A percentile compares a stretch with the other conserved stretches of the same genome.
Conservation (phyloP, 2,888 invertebrate genomes). For the Buathra laborator region DNA sequence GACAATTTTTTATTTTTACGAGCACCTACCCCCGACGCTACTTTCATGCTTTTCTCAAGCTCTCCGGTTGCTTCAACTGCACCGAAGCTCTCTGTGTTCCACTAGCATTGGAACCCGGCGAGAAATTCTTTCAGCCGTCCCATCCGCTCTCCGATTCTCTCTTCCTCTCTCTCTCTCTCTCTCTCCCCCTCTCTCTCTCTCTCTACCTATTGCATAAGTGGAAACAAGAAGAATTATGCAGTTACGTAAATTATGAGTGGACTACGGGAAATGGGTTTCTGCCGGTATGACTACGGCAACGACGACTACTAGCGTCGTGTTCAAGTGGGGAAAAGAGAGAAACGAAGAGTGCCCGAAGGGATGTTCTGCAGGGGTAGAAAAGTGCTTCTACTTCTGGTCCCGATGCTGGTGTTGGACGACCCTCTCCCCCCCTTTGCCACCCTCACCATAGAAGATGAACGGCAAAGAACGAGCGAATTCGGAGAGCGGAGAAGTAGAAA, state of each 20-base stretch:
- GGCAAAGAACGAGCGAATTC: slow-evolving; percentile 51
- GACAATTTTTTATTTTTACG: slow-evolving; percentile 83
- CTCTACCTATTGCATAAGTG: slow-evolving; percentile 79
- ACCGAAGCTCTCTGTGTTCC: slow-evolving; percentile 6
- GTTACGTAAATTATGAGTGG: slow-evolving; percentile 81
- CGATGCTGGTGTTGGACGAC: slow-evolving; percentile 47
- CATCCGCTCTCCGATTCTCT: slow-evolving; percentile 58
- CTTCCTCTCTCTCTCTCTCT: slow-evolving; percentile 22
- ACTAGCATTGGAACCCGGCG: not conserved
- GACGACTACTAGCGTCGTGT: slow-evolving; percentile 51
- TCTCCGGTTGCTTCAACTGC: not conserved
- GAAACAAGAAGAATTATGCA: slow-evolving; percentile 82
- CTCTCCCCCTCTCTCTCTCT: slow-evolving; percentile 14
- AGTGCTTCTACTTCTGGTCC: slow-evolving; percentile 58
- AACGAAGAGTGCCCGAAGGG: slow-evolving; percentile 53
- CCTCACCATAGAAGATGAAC: slow-evolving; percentile 42
- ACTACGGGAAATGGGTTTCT: slow-evolving; percentile 75
- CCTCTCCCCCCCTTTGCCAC: not conserved
- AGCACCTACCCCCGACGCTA: slow-evolving; percentile 67
- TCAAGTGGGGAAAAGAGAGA: slow-evolving; percentile 22
- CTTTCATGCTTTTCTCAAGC: slow-evolving; percentile 43
- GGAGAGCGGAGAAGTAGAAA: slow-evolving; percentile 34
- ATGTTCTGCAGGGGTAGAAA: slow-evolving; percentile 40
- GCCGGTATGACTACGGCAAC: slow-evolving; percentile 51
- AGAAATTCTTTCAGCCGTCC: slow-evolving; percentile 50